Conservation (phyloP, 2,888 invertebrate species). For the Anarsia innoxiella region DNA sequence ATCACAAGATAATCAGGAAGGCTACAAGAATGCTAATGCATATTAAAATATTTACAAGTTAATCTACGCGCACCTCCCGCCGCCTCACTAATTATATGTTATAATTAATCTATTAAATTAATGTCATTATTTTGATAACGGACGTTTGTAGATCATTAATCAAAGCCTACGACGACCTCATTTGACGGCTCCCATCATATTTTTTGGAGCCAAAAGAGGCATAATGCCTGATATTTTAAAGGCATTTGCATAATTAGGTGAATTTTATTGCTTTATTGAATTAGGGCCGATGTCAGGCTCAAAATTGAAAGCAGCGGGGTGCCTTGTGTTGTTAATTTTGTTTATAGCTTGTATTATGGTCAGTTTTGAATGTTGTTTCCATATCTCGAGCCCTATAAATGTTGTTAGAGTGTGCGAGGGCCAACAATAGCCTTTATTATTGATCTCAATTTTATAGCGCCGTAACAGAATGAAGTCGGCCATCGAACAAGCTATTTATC, state of each 20-base stretch:
- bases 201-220: slow-evolving; percentile 56
- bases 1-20: background rate
- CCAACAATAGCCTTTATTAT: slow-evolving; percentile 67
- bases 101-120: slow-evolving; percentile 48
- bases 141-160: slow-evolving; percentile 47
- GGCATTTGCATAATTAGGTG: slow-evolving; percentile 75
- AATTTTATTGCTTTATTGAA: slow-evolving; percentile 76
- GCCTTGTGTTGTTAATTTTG: slow-evolving; percentile 73
- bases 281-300: slow-evolving; percentile 72
- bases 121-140: slow-evolving; percentile 48
- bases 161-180: slow-evolving; percentile 45
- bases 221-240: slow-evolving; percentile 64
- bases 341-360: slow-evolving; percentile 73
- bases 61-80: slow-evolving; percentile 27
- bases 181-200: slow-evolving; percentile 60
- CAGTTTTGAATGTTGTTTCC: slow-evolving; percentile 65
- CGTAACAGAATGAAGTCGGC: slow-evolving; percentile 27
- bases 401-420: slow-evolving; percentile 57
- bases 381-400: slow-evolving; percentile 65
- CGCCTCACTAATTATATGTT: slow-evolving; percentile 38
- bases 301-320: slow-evolving; percentile 73
- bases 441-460: slow-evolving; percentile 60
- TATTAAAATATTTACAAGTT: slow-evolving; percentile 14
- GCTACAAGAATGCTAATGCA: slow-evolving; percentile 4
- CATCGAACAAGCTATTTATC: slow-evolving; percentile 27